These are phyloP conservation scores for Ridgeia piscesae DNA, from an alignment of 1,140 invertebrate genomes.

Conservation along the genomic window DNA sequence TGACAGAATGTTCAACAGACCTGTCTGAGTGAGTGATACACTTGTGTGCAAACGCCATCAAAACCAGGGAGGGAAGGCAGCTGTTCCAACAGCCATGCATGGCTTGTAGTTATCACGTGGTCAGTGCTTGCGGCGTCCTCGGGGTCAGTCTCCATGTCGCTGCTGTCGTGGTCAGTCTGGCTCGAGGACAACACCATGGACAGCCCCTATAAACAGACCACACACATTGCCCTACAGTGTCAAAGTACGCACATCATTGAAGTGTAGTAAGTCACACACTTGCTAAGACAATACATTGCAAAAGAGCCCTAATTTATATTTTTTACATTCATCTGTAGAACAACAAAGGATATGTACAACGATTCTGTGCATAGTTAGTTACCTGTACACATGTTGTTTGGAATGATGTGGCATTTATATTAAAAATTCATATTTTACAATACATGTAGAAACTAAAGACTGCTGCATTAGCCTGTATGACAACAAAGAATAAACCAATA, in stretches of 20 bases:
- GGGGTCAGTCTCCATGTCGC: slow-evolving; percentile 50
- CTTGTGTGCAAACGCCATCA: slow-evolving; percentile 52
- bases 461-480: no score
- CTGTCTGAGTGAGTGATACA: slow-evolving; percentile 53
- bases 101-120: slow-evolving; percentile 30
- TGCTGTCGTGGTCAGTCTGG: slow-evolving; percentile 34
- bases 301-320: not conserved
- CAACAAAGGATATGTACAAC: no score
- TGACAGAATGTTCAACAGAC: slow-evolving; percentile 32
- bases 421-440: no score
- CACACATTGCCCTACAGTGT: not conserved
- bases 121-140: slow-evolving; percentile 35
- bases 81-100: slow-evolving; percentile 76
- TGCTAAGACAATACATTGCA: not conserved
- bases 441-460: no score
- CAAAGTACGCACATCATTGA: slow-evolving; percentile 3
- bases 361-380: no score
- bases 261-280: not conserved
- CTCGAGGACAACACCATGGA: slow-evolving; percentile 65
- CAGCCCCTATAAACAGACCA: slow-evolving; percentile 63
- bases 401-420: no score
- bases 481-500: no score
- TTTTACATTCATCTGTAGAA: not conserved
- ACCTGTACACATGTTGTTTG: no score
- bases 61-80: slow-evolving; percentile 63